These are phyloP conservation scores for Nebria ingens DNA, from an alignment of 1,140 invertebrate genomes.

Conservation along the genomic window DNA sequence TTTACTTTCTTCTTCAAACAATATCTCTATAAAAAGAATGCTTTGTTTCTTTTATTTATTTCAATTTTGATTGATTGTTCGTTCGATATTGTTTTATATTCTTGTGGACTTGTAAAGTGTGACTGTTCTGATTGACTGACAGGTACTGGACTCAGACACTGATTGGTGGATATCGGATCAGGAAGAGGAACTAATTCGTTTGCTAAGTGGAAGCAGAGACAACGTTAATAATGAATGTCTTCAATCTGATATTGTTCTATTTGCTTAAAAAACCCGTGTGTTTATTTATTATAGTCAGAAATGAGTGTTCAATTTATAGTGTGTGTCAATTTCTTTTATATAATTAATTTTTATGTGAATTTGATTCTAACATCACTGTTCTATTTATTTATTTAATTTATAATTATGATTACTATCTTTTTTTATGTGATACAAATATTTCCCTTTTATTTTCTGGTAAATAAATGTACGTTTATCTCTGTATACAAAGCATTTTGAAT, in stretches of 20 bases:
- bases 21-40: background rate
- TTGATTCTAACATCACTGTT: no score
- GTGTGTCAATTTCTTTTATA: background rate
- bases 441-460: background rate
- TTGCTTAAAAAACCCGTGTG: constrained; percentile 4
- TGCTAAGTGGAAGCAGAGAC: constrained; percentile 39
- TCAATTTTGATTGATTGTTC: background rate
- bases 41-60: background rate
- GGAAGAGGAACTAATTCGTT: constrained; percentile 67
- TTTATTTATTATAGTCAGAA: background rate
- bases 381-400: no score
- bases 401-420: no score
- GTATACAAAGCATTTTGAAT: background rate
- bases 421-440: no score
- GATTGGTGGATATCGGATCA: constrained; percentile 71
- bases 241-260: constrained; percentile 35
- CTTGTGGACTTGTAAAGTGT: constrained; percentile 23
- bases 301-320: background rate
- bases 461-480: constrained; percentile 8
- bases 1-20: background rate
- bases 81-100: constrained; percentile 11
- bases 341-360: background rate
- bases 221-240: constrained; percentile 29
- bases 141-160: constrained; percentile 51
- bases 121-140: constrained; percentile 32